These are phyloP conservation scores for Eleginops maclovinus DNA, from an alignment of 2,113 vertebrate species.

Conservation along the genomic window DNA sequence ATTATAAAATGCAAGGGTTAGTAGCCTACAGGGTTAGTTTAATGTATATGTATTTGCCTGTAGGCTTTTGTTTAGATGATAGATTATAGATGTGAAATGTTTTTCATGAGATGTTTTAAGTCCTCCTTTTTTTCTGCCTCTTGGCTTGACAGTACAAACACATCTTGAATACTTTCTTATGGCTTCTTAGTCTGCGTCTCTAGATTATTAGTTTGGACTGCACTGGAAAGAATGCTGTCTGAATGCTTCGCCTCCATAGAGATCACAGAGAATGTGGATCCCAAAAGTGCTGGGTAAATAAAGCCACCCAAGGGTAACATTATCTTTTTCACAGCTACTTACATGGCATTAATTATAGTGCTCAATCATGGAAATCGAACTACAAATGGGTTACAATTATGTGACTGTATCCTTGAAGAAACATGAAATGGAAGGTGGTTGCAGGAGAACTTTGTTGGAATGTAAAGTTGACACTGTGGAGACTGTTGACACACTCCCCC, in stretches of 20 bases:
- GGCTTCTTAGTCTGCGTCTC: constrained; percentile 14
- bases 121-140: neutral
- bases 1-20: too few relatives aligned
- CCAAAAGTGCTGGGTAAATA: constrained; percentile 6
- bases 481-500: constrained; percentile 63
- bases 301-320: constrained; percentile 3
- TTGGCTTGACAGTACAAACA: neutral
- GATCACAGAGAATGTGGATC: constrained; percentile 49
- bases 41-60: too few relatives aligned
- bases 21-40: too few relatives aligned
- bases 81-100: too few relatives aligned
- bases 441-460: constrained; percentile 41
- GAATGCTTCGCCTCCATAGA: constrained; percentile 40
- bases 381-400: neutral
- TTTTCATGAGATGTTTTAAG: too few relatives aligned
- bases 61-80: too few relatives aligned
- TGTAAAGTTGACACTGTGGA: constrained; percentile 55
- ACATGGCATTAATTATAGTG: neutral
- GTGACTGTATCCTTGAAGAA: neutral
- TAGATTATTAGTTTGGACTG: constrained; percentile 30
- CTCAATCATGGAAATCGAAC: neutral
- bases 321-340: neutral
- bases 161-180: constrained; percentile 4
- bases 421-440: constrained; percentile 23
- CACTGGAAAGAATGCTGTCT: constrained; percentile 37